These are phyloP conservation scores for Latrodectus elegans DNA, from an alignment of 2,888 invertebrate genomes.

Conservation along the genomic window DNA sequence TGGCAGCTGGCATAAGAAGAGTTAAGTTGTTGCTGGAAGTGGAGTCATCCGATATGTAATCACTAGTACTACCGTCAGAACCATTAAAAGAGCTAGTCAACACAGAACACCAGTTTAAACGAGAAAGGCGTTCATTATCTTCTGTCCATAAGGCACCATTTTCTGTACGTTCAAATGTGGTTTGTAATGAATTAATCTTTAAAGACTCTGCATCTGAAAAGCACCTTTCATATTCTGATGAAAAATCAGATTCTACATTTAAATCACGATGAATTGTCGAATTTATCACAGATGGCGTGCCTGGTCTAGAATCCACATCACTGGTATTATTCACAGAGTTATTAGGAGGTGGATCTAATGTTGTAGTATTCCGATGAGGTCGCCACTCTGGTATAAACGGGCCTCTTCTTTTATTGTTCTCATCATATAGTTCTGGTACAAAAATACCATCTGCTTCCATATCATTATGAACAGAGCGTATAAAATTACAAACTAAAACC, in stretches of 20 bases:
- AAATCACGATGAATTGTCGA: slow-evolving; percentile 32
- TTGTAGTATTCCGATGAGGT: neutral
- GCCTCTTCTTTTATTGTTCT: neutral
- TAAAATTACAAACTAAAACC: slow-evolving; percentile 6
- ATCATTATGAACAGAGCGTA: neutral
- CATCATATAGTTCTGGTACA: neutral
- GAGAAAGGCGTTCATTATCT: slow-evolving; percentile 82
- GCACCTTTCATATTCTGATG: slow-evolving; percentile 69
- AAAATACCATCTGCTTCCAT: neutral
- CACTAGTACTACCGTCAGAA: slow-evolving; percentile 44
- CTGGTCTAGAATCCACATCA: slow-evolving; percentile 55
- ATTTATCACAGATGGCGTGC: slow-evolving; percentile 58
- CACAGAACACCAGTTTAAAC: slow-evolving; percentile 94
- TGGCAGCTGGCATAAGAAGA: slow-evolving; percentile 65
- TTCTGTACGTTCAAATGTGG: slow-evolving; percentile 63
- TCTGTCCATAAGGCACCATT: slow-evolving; percentile 71
- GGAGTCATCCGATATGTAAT: slow-evolving; percentile 50
- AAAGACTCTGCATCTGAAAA: slow-evolving; percentile 69
- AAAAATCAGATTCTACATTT: slow-evolving; percentile 12
- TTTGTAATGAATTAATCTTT: slow-evolving; percentile 68
- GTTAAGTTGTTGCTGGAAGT: slow-evolving; percentile 63
- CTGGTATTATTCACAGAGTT: neutral
- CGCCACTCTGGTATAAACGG: neutral
- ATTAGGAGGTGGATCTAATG: slow-evolving; percentile 5
- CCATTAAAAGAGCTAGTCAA: slow-evolving; percentile 78